Evolutionary conservation across 2,888 invertebrate species (phyloP).

Genomic region (Eurytoma californica): DNA sequence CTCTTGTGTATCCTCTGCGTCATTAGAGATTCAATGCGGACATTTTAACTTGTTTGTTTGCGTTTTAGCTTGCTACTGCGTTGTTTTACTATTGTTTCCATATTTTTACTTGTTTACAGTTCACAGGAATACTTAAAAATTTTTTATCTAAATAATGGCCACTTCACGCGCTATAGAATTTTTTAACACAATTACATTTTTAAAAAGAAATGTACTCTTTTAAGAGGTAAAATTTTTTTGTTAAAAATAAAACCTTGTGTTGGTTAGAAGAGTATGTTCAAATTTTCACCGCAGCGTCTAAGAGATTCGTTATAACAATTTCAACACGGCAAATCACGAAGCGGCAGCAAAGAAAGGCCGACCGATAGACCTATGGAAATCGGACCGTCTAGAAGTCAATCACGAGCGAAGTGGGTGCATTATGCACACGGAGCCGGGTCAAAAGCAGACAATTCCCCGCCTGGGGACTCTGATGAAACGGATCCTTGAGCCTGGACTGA

Average conservation of each 20-base stretch:
- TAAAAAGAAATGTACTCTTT: too few species aligned
- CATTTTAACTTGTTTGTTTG: background rate
- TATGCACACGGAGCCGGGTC: background rate
- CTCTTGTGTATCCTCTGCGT: too few species aligned
- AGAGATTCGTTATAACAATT: too few species aligned
- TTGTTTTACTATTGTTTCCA: too few species aligned
- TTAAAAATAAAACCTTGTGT: too few species aligned
- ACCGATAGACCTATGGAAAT: constrained; percentile 15
- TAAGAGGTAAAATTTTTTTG: too few species aligned
- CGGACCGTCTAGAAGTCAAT: constrained; percentile 34
- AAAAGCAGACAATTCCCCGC: constrained; percentile 21
- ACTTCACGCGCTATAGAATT: background rate
- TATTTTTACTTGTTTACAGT: too few species aligned
- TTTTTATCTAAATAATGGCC: background rate
- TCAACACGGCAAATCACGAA: background rate
- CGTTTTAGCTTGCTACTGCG: background rate
- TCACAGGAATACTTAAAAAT: background rate
- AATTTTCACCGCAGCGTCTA: too few species aligned
- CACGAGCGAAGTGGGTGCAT: background rate
- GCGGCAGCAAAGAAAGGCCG: background rate
- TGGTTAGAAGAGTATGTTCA: too few species aligned
- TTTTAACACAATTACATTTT: too few species aligned
- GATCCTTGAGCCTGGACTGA: background rate
- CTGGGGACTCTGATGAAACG: constrained; percentile 37
- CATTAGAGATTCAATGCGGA: too few species aligned